Evolutionary conservation across 2,888 invertebrate species (phyloP).

Genomic region (Dinocampus coccinellae): DNA sequence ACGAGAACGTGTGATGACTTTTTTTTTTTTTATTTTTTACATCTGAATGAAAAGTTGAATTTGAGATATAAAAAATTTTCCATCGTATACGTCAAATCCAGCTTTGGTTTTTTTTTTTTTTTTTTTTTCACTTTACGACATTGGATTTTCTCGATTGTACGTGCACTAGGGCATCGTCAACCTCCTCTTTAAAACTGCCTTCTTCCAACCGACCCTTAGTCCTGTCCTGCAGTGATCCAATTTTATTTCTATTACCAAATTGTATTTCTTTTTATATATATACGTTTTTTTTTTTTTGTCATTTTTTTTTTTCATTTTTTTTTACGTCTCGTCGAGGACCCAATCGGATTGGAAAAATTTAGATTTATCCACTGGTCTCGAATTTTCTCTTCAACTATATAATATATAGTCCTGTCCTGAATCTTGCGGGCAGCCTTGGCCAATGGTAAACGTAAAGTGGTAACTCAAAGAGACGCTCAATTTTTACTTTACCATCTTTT

Average conservation of each 20-base stretch:
- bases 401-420: not conserved
- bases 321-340: conserved; percentile 3
- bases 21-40: not conserved
- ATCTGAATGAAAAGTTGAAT: not conserved
- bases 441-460: not conserved
- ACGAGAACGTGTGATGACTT: not conserved
- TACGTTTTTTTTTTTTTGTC: not conserved
- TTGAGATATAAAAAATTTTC: not conserved
- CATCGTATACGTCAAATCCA: conserved; percentile 16
- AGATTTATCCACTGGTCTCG: conserved; percentile 1
- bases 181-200: conserved; percentile 2
- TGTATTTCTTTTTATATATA: conserved; percentile 20
- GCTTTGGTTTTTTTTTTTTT: conserved; percentile 28
- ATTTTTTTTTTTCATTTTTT: not conserved
- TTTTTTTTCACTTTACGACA: conserved; percentile 28
- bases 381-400: not conserved
- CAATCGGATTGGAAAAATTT: conserved; percentile 20
- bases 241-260: conserved; percentile 35
- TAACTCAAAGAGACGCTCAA: not conserved
- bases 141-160: conserved; percentile 23
- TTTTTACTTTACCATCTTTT: not conserved
- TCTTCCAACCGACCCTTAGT: conserved; percentile 19
- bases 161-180: not conserved
- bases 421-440: not conserved
- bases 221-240: conserved; percentile 32